These are phyloP conservation scores for Lichenostomus cassidix DNA, from an alignment of 2,113 vertebrate species.

Conservation along the genomic window DNA sequence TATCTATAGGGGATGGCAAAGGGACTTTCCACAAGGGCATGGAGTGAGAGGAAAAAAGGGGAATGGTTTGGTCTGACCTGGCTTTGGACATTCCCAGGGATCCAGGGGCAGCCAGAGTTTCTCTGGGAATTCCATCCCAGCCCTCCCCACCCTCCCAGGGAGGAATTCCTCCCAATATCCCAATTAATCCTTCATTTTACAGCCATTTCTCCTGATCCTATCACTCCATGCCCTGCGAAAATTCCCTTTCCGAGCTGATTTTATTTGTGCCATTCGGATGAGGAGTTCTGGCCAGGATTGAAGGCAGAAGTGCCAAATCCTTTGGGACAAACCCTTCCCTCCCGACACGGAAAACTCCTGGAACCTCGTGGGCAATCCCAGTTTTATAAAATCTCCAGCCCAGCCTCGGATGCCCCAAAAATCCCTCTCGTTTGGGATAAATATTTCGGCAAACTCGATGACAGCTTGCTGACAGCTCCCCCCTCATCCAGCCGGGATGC, in stretches of 20 bases:
- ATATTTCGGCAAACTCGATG: neutral
- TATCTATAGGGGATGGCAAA: neutral
- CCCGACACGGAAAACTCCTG: neutral
- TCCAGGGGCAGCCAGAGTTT: neutral
- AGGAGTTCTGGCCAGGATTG: neutral
- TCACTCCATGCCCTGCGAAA: rapidly evolving
- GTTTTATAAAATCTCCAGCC: neutral
- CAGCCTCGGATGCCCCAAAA: slow-evolving; percentile 9
- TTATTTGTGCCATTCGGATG: neutral
- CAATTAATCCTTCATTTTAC: too few relatives aligned
- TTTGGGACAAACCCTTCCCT: neutral
- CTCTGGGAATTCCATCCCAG: neutral
- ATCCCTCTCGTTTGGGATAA: neutral
- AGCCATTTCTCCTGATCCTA: neutral
- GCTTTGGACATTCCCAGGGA: neutral
- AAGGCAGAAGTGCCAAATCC: neutral
- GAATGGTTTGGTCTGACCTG: neutral
- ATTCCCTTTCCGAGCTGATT: neutral
- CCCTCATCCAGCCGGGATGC: neutral
- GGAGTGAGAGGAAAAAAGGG: neutral
- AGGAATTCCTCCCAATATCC: neutral
- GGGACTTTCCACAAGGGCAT: neutral
- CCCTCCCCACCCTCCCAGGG: neutral
- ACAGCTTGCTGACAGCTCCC: neutral
- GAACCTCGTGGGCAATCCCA: neutral